These are phyloP conservation scores for Paelopatides confundens DNA, from an alignment of 53 echinoderm and acorn worm species.

Conservation along the genomic window DNA sequence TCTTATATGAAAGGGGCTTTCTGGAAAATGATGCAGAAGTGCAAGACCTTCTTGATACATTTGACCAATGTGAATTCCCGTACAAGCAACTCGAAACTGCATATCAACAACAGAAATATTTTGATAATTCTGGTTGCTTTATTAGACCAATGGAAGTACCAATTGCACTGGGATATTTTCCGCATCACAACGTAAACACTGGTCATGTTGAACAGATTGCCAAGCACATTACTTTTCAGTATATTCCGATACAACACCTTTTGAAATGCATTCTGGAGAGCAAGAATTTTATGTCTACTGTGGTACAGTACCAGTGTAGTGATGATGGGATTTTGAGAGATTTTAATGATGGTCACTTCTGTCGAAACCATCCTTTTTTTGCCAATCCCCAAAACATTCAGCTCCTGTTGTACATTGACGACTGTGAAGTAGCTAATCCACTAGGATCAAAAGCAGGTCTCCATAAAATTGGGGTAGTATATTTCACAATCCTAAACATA, in stretches of 20 bases:
- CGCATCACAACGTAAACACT: not conserved
- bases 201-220: conserved; percentile 54
- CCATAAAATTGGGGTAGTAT: conserved; percentile 48
- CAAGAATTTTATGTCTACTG: conserved; percentile 5
- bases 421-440: conserved; percentile 49
- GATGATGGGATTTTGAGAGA: conserved; percentile 47
- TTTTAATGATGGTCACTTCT: conserved; percentile 56
- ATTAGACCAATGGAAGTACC: not conserved
- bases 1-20: conserved; percentile 2
- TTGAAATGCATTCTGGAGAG: conserved; percentile 59
- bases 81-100: not conserved
- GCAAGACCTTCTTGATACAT: not conserved
- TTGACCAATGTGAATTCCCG: not conserved
- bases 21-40: not conserved
- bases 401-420: conserved; percentile 48
- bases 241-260: conserved; percentile 53
- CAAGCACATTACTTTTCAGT: conserved; percentile 53
- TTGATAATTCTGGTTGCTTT: not conserved
- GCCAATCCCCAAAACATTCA: conserved; percentile 19
- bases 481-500: conserved; percentile 29
- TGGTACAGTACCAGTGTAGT: too few relatives aligned
- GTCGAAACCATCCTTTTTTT: conserved; percentile 8
- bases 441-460: too few relatives aligned
- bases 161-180: conserved; percentile 10
- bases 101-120: not conserved